Percentiles rank a stretch among this genome's conserved stretches.
Conservation (phyloP, 37 sponge, comb jelly and placozoan genomes). For the Halichondria panicea region DNA sequence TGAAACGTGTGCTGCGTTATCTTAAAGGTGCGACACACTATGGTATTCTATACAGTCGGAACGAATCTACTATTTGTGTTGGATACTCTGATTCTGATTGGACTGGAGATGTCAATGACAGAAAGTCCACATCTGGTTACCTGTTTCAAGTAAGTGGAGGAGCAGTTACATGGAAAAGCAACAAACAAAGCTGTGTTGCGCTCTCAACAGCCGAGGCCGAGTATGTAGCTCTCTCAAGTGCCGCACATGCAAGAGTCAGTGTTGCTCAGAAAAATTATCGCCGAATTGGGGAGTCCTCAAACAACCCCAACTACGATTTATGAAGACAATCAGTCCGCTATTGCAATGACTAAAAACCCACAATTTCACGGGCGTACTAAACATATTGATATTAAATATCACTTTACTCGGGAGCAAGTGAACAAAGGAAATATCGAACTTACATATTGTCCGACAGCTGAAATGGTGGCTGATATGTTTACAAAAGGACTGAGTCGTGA, state of each 20-base stretch:
- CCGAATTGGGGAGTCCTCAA: conserved; percentile 8
- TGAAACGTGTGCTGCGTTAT: conserved; percentile 19
- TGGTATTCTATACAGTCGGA: conserved; percentile 1
- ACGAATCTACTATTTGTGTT: conserved; percentile 3
- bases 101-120: conserved; percentile 29
- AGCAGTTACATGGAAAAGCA: conserved; percentile 34
- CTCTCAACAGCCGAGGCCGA: conserved; percentile 50
- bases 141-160: conserved; percentile 35
- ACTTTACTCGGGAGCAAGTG: conserved; percentile 44
- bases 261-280: conserved; percentile 26
- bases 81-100: conserved; percentile 39
- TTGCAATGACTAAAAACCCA: conserved; percentile 27
- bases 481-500: conserved; percentile 35
- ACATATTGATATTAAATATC: conserved; percentile 52
- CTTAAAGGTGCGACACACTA: conserved; percentile 21
- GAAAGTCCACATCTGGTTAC: conserved; percentile 49
- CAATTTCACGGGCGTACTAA: conserved; percentile 50
- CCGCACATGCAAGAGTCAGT: conserved; percentile 39
- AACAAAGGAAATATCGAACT: conserved; percentile 21
- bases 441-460: conserved; percentile 43
- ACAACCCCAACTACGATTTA: conserved; percentile 5
- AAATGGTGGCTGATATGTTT: conserved; percentile 57
- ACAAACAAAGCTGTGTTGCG: conserved; percentile 34
- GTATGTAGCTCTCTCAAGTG: conserved; percentile 24
- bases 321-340: conserved; percentile 51